phyloP scores from a whole-genome alignment of 2,888 invertebrate genomes.

The Trissolcus brochymenae region DNA sequence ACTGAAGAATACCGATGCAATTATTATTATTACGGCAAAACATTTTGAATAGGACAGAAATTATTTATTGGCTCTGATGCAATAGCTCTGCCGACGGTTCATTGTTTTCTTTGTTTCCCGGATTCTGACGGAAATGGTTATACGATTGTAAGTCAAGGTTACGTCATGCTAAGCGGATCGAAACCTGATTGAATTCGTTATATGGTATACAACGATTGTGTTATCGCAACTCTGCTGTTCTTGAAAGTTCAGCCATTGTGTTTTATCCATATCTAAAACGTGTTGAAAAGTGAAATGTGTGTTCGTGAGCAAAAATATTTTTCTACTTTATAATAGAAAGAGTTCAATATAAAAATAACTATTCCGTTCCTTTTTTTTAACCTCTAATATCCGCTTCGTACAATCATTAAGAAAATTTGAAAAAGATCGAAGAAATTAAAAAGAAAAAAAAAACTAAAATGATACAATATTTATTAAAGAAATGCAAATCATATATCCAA shows the following conservation, averaged over 20 bases:
- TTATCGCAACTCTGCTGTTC: slow-evolving; percentile 24
- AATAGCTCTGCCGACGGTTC: slow-evolving; percentile 9
- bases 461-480: no score
- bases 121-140: slow-evolving; percentile 28
- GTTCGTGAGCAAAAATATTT: neutral
- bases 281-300: neutral
- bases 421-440: no score
- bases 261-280: slow-evolving; percentile 16
- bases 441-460: no score
- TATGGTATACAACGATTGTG: slow-evolving; percentile 24
- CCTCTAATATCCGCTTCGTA: no score
- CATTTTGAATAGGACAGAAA: slow-evolving; percentile 3
- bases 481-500: no score
- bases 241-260: slow-evolving; percentile 27
- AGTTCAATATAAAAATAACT: no score
- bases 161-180: slow-evolving; percentile 36
- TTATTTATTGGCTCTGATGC: slow-evolving; percentile 28
- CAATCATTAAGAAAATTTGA: no score
- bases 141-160: slow-evolving; percentile 38
- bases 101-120: slow-evolving; percentile 25
- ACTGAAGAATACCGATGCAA: slow-evolving; percentile 29
- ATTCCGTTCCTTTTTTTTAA: no score
- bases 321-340: no score
- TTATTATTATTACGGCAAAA: no score
- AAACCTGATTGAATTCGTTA: slow-evolving; percentile 33